Conservation (phyloP, 2,888 invertebrate genomes). For the Gibbula magus region DNA sequence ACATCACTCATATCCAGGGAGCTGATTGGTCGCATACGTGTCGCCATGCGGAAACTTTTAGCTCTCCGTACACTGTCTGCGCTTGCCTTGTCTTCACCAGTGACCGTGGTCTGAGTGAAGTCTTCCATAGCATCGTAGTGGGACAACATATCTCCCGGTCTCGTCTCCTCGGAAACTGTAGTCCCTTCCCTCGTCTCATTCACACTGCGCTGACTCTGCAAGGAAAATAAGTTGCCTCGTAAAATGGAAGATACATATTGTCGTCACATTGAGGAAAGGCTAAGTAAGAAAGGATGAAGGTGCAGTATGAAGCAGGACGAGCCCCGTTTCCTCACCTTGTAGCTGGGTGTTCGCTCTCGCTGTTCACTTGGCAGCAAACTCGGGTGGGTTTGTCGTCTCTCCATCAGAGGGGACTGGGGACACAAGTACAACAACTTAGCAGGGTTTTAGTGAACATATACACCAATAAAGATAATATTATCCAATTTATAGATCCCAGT, state of each 20-base stretch:
- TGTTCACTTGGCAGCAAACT: not conserved
- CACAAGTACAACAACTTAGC: too few relatives aligned
- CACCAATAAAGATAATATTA: too few relatives aligned
- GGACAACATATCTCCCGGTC: not conserved
- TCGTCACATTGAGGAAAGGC: too few relatives aligned
- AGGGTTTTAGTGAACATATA: too few relatives aligned
- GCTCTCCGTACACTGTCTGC: slow-evolving; percentile 44
- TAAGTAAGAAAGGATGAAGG: too few relatives aligned
- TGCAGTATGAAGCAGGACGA: too few relatives aligned
- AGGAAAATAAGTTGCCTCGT: not conserved
- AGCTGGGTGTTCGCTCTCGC: not conserved
- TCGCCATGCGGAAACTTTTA: slow-evolving; percentile 64
- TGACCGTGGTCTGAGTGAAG: not conserved
- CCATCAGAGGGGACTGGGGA: slow-evolving; percentile 4
- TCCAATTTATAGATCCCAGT: too few relatives aligned
- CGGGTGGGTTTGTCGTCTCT: not conserved
- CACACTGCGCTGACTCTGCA: slow-evolving; percentile 7
- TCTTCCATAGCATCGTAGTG: not conserved
- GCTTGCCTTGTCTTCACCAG: not conserved
- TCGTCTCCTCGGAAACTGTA: not conserved
- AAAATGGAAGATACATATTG: too few relatives aligned
- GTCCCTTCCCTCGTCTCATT: not conserved
- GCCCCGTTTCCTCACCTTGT: not conserved
- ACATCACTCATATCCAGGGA: slow-evolving; percentile 45
- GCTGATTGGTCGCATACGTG: slow-evolving; percentile 54